Evolutionary conservation across 1,140 invertebrate species (phyloP).

Genomic region (Pantala flavescens): DNA sequence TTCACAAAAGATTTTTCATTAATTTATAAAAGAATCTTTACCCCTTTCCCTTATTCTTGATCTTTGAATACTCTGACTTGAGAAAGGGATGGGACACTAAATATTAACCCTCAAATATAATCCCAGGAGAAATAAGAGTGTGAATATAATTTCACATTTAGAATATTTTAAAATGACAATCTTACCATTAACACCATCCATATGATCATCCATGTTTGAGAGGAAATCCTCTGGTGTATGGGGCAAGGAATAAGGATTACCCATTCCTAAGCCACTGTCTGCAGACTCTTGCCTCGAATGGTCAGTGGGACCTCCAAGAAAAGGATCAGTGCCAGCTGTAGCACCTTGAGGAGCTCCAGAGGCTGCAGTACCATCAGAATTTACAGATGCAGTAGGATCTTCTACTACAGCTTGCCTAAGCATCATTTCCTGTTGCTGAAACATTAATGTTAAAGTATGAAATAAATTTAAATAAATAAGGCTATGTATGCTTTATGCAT

Average conservation of each 20-base stretch:
- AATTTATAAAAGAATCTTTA: too few relatives aligned
- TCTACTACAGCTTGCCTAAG: slow-evolving; percentile 8
- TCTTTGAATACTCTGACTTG: too few relatives aligned
- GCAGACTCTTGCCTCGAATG: slow-evolving; percentile 86
- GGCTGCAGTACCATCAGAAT: neutral
- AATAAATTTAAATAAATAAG: neutral
- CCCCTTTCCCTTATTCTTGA: too few relatives aligned
- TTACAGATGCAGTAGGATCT: neutral
- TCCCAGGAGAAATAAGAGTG: too few relatives aligned
- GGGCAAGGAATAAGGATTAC: slow-evolving; percentile 72
- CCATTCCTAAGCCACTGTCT: slow-evolving; percentile 82
- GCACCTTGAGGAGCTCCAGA: slow-evolving; percentile 1
- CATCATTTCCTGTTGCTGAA: neutral
- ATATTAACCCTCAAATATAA: too few relatives aligned
- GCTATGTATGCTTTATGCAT: neutral
- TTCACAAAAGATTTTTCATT: too few relatives aligned
- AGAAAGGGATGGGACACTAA: too few relatives aligned
- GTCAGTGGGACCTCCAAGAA: slow-evolving; percentile 65
- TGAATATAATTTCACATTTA: neutral
- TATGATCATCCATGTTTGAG: slow-evolving; percentile 75
- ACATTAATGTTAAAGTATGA: too few relatives aligned
- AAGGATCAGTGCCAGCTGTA: slow-evolving; percentile 55
- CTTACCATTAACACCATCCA: slow-evolving; percentile 63
- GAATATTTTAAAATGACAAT: slow-evolving; percentile 20
- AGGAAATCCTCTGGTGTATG: slow-evolving; percentile 89